These are phyloP conservation scores for Chunga burmeisteri DNA, from an alignment of 2,113 vertebrate genomes.

Conservation along the genomic window DNA sequence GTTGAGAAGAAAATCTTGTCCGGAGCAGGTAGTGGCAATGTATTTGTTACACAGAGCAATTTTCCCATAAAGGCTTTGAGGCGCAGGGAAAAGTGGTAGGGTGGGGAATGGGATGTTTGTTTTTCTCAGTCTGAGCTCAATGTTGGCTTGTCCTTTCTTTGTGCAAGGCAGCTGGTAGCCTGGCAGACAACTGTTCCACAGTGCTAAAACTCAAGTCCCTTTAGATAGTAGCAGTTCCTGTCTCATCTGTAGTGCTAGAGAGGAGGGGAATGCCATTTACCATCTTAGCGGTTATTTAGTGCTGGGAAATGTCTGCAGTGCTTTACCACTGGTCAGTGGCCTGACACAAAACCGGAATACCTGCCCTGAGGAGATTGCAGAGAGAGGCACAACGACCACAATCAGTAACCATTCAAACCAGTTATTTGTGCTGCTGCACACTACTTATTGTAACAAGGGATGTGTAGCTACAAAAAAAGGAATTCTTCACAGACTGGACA, in stretches of 20 bases:
- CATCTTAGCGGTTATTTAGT: not conserved
- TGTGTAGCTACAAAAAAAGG: not conserved
- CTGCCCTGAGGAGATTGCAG: not conserved
- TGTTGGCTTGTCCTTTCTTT: constrained; percentile 57
- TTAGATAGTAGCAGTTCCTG: not conserved
- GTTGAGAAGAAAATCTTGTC: not conserved
- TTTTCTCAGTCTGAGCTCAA: constrained; percentile 52
- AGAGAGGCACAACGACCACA: not conserved
- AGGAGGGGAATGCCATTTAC: not conserved
- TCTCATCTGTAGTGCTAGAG: not conserved
- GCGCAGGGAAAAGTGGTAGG: constrained; percentile 1
- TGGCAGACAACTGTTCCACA: not conserved
- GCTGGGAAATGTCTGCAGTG: not conserved
- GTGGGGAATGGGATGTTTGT: not conserved
- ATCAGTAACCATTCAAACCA: rapidly evolving
- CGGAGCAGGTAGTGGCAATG: constrained; percentile 54
- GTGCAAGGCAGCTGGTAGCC: constrained; percentile 3
- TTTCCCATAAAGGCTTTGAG: constrained; percentile 53
- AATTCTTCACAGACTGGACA: not conserved
- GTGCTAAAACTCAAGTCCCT: constrained; percentile 12
- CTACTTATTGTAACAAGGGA: not conserved
- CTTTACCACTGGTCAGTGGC: not conserved
- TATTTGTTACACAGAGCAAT: constrained; percentile 38
- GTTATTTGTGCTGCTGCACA: not conserved
- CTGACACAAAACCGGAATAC: not conserved